Evolutionary conservation across 2,888 invertebrate species (phyloP).

Genomic region (Dorcus parallelipipedus): DNA sequence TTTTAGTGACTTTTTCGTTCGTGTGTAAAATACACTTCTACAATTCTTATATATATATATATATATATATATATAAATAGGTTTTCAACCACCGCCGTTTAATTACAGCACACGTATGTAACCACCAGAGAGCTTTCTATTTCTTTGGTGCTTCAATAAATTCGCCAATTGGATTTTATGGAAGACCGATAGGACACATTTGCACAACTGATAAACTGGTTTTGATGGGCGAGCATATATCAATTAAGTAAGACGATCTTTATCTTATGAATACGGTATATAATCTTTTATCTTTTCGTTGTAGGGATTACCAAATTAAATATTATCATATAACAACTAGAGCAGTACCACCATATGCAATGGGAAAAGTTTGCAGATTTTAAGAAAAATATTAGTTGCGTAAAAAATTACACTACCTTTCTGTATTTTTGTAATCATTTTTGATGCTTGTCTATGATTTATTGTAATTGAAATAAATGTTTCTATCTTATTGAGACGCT

Average conservation of each 20-base stretch:
- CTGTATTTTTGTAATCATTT: no score
- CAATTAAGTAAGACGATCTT: constrained; percentile 8
- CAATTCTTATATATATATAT: no score
- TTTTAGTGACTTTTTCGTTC: no score
- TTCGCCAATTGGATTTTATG: constrained; percentile 56
- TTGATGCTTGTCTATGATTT: no score
- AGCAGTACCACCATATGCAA: constrained; percentile 47
- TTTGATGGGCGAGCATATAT: constrained; percentile 16
- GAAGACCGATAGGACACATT: constrained; percentile 47
- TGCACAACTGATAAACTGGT: constrained; percentile 1
- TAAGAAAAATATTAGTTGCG: not conserved
- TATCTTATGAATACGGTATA: constrained; percentile 52
- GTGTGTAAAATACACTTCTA: no score
- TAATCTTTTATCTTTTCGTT: constrained; percentile 26
- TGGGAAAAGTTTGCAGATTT: constrained; percentile 32
- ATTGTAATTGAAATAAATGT: no score
- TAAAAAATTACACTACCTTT: no score
- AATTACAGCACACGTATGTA: constrained; percentile 56
- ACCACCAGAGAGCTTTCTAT: constrained; percentile 57
- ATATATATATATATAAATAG: no score
- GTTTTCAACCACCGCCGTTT: constrained; percentile 9
- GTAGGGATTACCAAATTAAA: constrained; percentile 47
- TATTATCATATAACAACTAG: constrained; percentile 54
- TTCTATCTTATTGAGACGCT: no score
- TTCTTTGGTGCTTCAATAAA: constrained; percentile 60